Percentiles rank a stretch among this genome's conserved stretches.
Conservation (phyloP, 30 jellyfish, hydroid and myxozoan genomes). For the Turritopsis rubra region DNA sequence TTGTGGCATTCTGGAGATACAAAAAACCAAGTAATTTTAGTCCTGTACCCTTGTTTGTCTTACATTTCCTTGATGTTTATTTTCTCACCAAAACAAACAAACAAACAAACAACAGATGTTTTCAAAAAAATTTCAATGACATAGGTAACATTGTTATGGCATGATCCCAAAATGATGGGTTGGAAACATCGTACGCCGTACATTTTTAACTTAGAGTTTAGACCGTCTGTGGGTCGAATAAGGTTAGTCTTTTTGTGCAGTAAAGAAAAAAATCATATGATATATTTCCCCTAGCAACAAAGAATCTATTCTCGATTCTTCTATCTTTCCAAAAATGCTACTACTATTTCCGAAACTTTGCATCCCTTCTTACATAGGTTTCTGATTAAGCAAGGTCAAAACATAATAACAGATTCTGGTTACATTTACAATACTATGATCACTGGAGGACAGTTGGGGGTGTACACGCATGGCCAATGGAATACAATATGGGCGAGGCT, state of each 20-base stretch:
- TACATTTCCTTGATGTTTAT: not conserved
- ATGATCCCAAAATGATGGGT: conserved; percentile 78
- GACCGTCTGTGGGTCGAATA: conserved; percentile 86
- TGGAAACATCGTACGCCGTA: conserved; percentile 78
- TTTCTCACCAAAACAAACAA: not conserved
- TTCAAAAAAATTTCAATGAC: not conserved
- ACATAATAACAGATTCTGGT: conserved; percentile 71
- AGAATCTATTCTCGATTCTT: too few relatives aligned
- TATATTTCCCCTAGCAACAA: too few relatives aligned
- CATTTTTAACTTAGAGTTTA: conserved; percentile 59
- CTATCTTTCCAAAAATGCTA: too few relatives aligned
- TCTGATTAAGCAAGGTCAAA: conserved; percentile 43
- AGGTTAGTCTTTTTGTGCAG: conserved; percentile 40
- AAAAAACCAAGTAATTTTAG: conserved; percentile 38
- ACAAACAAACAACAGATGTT: not conserved
- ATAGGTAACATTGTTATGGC: conserved; percentile 76
- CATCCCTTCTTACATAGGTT: conserved; percentile 7
- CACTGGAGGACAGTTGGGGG: conserved; percentile 90
- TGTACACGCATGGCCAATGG: conserved; percentile 77
- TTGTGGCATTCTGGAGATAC: conserved; percentile 85
- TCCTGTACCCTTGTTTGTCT: not conserved
- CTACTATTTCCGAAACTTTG: too few relatives aligned
- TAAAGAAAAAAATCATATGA: too few relatives aligned
- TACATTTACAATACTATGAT: conserved; percentile 58
- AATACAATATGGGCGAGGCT: conserved; percentile 69